phyloP scores from a whole-genome alignment of 2,797 vertebrate genomes.

The Cossypha niveicapilla region DNA sequence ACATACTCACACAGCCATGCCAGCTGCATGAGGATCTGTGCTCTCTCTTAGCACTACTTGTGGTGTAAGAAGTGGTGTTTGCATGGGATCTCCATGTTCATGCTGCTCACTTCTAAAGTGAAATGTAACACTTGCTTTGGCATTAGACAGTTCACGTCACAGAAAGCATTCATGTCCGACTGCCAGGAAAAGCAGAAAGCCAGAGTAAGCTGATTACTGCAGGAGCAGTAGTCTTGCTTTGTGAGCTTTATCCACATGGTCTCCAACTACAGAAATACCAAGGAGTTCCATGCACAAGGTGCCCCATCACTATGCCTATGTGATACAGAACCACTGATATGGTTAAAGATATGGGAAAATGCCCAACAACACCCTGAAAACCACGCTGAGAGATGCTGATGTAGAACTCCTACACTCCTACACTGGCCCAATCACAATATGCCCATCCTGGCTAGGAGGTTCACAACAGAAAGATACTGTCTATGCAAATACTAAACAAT shows the following conservation, averaged over 20 bases:
- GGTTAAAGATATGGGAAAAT: neutral
- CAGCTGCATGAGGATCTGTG: neutral
- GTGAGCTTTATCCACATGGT: neutral
- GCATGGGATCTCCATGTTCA: neutral
- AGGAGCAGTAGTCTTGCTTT: neutral
- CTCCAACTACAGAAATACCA: neutral
- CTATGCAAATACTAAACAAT: neutral
- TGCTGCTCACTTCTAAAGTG: neutral
- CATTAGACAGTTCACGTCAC: neutral
- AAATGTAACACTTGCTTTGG: neutral
- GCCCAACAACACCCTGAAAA: neutral
- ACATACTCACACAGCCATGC: neutral
- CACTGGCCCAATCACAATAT: neutral
- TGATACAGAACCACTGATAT: neutral
- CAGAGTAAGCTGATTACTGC: neutral
- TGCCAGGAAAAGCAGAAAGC: neutral
- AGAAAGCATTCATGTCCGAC: neutral
- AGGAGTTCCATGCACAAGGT: neutral
- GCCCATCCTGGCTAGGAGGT: neutral
- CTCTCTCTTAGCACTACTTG: neutral
- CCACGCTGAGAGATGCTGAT: rapidly evolving
- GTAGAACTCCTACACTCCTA: neutral
- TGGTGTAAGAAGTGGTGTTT: neutral
- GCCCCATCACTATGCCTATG: neutral
- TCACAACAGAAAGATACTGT: neutral